Evolutionary conservation across 2,888 invertebrate species (phyloP).

Genomic region (Pristionchus fissidentatus): DNA sequence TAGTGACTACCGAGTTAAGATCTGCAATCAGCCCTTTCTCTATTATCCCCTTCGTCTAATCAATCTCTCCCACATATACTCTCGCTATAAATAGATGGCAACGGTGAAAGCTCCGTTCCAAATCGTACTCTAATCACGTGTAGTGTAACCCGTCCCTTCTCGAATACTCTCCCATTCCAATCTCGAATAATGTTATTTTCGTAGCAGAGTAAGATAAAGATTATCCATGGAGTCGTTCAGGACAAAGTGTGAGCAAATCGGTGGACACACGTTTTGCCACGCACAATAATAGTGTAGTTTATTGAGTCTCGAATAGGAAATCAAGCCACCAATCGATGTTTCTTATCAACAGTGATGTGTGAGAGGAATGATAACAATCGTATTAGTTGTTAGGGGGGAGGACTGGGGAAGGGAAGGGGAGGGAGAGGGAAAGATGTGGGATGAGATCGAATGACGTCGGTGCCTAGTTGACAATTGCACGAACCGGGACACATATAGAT

Average conservation of each 20-base stretch:
- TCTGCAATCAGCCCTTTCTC: too few species aligned
- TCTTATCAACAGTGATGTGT: constrained; percentile 28
- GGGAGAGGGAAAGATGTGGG: neutral
- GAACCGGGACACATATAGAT: too few species aligned
- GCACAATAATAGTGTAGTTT: constrained; percentile 2
- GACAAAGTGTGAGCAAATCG: too few species aligned
- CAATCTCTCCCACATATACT: too few species aligned
- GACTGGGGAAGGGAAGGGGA: neutral
- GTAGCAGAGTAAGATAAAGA: neutral
- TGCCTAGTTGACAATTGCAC: neutral
- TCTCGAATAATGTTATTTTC: neutral
- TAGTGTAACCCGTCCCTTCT: neutral
- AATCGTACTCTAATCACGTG: constrained; percentile 15
- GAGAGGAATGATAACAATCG: neutral
- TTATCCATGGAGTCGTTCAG: too few species aligned
- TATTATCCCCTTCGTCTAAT: too few species aligned
- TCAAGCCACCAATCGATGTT: neutral
- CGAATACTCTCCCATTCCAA: neutral
- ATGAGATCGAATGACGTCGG: neutral
- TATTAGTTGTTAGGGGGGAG: too few species aligned
- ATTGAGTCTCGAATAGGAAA: neutral
- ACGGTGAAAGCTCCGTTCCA: neutral
- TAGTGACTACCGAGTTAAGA: too few species aligned
- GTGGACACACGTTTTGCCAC: neutral
- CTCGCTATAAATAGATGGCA: too few species aligned